Conservation (phyloP, 2,797 vertebrate species). For the Channa striata region DNA sequence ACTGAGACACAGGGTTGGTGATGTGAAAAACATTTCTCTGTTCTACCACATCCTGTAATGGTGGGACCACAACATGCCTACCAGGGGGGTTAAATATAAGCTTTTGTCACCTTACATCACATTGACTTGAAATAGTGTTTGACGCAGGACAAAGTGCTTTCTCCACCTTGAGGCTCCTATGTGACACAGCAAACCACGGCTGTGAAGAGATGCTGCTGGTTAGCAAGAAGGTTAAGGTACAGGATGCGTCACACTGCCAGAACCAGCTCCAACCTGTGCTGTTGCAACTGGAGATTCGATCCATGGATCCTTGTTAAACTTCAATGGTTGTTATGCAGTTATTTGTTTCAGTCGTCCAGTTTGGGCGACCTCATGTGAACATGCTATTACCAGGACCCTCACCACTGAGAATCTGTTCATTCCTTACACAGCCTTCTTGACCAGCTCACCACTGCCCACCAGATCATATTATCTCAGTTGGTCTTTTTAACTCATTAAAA, state of each 20-base stretch:
- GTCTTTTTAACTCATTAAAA: too few species aligned
- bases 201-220: not conserved
- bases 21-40: too few species aligned
- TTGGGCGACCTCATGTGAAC: not conserved
- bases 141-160: not conserved
- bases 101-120: not conserved
- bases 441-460: too few species aligned
- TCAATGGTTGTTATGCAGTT: not conserved
- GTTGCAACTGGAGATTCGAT: not conserved
- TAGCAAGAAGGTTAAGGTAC: not conserved
- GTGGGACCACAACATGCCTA: too few species aligned
- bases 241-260: not conserved
- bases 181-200: not conserved
- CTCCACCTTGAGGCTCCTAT: not conserved
- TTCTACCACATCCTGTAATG: too few species aligned
- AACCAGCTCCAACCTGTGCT: not conserved
- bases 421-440: not conserved
- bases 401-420: not conserved
- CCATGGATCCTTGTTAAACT: not conserved
- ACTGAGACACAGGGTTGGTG: too few species aligned
- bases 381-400: not conserved
- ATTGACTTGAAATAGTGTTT: not conserved
- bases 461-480: too few species aligned
- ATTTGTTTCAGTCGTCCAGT: not conserved
- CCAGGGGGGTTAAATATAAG: not conserved